A percentile compares a stretch with the other conserved stretches of the same genome.
phyloP scores from a whole-genome alignment of 2,888 invertebrate species.

The Harmothoe impar region DNA sequence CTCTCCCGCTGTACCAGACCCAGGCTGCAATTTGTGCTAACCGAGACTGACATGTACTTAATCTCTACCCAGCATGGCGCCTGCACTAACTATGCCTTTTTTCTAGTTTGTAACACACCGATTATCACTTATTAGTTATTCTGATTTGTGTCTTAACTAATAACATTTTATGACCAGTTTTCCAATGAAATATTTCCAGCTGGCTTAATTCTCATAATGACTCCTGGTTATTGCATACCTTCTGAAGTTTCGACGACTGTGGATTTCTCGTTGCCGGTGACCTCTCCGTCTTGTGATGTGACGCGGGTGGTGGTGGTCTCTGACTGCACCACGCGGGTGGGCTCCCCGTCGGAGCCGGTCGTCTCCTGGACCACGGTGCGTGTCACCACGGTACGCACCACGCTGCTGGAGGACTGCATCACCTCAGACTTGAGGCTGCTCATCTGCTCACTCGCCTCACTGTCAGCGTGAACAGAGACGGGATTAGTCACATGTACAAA shows the following conservation, averaged over 20 bases:
- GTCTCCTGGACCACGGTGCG: constrained; percentile 55
- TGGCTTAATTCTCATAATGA: no score
- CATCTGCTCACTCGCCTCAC: constrained; percentile 21
- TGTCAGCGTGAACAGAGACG: background rate
- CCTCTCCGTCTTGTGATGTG: constrained; percentile 50
- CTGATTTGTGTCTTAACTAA: no score
- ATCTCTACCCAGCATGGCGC: no score
- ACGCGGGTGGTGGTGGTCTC: constrained; percentile 51
- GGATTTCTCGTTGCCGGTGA: constrained; percentile 48
- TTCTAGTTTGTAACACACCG: background rate
- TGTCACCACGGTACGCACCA: constrained; percentile 28
- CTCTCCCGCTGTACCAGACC: no score
- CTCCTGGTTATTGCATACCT: no score
- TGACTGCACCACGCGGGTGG: constrained; percentile 43
- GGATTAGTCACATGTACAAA: no score
- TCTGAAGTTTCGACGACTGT: constrained; percentile 52
- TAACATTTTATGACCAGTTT: no score
- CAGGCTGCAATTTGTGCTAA: no score
- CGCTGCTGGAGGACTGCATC: constrained; percentile 46
- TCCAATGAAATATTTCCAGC: no score
- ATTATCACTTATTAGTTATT: background rate
- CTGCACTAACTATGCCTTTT: background rate
- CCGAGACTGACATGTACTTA: no score
- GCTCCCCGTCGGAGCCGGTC: constrained; percentile 25
- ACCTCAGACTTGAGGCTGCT: constrained; percentile 16